Evolutionary conservation across 2,888 invertebrate genomes (phyloP), one percentile per base, ranked within the genome.

Genomic region (Volucella zonaria): DNA sequence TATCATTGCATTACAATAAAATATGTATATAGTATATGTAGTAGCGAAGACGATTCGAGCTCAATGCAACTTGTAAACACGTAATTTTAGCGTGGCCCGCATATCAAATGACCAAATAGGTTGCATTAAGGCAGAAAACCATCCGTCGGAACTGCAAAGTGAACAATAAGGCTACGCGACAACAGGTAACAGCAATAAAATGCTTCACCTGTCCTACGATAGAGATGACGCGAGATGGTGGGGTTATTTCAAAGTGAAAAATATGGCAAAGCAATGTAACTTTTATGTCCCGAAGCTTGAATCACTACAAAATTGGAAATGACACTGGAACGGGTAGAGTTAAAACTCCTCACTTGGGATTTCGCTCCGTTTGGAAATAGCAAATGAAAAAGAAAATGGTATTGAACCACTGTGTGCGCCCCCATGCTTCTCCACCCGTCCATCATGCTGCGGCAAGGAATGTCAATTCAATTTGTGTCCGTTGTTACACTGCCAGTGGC

Each of bases 31-130:
- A n/a, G 14, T n/a, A 67, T 51, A 58, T 31, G 31, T 31, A 31
- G 31, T 31, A 31, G 6, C 6, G 4, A 31, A 31, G 31, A 31
- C 6, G 31, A 31, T 31, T 31, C 2, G 8, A 23, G 9, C 66
- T 49, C 38, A 51, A 15, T 47, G 58, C 66, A 58, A 58, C 67
- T 31, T 59, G 52, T 40, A 79, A 80, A 75, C 83, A 83, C 79
- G 75, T 83, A 79, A 40, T 71, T 54, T 66, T 64, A 59, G 66
- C 82, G 82, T 80, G 83, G 61, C 66, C 59, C 18, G 79, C 82
- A 83, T 83, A 75, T 66, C 79, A 79, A 83, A 75, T 83, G 59
- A 58, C 68, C 70, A 59, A 83, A 75, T 80, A 15, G 18, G 49
- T 66, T 71, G 66, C 45, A 59, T 75, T 83, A 61, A 79, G 31